These are phyloP conservation scores for Drosophila bifasciata DNA, from an alignment of 1,140 invertebrate species.

Conservation along the genomic window DNA sequence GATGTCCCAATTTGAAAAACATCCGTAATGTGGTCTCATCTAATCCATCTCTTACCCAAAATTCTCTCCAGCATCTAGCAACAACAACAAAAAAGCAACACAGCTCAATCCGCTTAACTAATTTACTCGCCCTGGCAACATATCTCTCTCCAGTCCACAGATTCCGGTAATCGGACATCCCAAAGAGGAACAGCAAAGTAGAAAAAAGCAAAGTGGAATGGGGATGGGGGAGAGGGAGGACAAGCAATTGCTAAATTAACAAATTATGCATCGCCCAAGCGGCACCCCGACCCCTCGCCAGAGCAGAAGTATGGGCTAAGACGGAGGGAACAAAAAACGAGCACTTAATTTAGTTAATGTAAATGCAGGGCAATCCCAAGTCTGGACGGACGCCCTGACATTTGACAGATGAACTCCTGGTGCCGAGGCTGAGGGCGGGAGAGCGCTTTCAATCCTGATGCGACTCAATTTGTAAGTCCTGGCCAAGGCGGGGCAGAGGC, in stretches of 20 bases:
- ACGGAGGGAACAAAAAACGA: slow-evolving; percentile 28
- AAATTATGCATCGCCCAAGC: slow-evolving; percentile 73
- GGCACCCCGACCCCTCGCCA: slow-evolving; percentile 13
- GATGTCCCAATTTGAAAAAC: neutral
- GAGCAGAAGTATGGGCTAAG: slow-evolving; percentile 1
- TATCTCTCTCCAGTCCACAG: slow-evolving; percentile 26
- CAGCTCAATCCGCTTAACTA: slow-evolving; percentile 62
- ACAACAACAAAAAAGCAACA: slow-evolving; percentile 3
- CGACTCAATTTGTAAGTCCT: slow-evolving; percentile 70
- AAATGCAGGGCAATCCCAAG: slow-evolving; percentile 49
- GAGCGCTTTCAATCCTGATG: slow-evolving; percentile 68
- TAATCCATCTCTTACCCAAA: neutral
- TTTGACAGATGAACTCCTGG: slow-evolving; percentile 76
- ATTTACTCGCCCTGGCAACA: slow-evolving; percentile 75
- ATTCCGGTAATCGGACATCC: slow-evolving; percentile 41
- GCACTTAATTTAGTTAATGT: slow-evolving; percentile 80
- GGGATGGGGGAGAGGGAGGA: neutral
- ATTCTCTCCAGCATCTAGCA: neutral
- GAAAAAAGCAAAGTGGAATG: slow-evolving; percentile 3
- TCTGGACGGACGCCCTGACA: slow-evolving; percentile 50
- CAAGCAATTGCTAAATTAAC: slow-evolving; percentile 77
- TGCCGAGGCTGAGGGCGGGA: slow-evolving; percentile 37
- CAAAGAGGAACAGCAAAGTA: slow-evolving; percentile 21
- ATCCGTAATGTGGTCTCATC: neutral
- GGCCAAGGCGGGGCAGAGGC: slow-evolving; percentile 6